phyloP scores from a whole-genome alignment of 2,888 invertebrate genomes.

The Romanomermis culicivorax region DNA sequence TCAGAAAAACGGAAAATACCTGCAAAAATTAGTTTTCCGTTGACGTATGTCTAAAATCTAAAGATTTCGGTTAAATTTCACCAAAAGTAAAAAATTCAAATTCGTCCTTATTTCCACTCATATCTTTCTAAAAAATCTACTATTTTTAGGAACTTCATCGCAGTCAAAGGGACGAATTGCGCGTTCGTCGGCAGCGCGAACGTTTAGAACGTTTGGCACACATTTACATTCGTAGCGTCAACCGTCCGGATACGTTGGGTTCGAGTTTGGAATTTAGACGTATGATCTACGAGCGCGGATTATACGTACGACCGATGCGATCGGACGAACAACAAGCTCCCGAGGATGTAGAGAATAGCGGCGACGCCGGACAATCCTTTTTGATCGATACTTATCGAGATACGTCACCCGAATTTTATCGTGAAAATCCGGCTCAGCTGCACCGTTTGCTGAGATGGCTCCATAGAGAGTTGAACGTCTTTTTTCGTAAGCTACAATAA shows the following conservation, averaged over 20 bases:
- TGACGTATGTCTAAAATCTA: too few relatives aligned
- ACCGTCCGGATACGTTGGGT: constrained; percentile 18
- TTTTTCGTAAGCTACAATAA: constrained; percentile 33
- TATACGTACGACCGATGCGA: constrained; percentile 48
- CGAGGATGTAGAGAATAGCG: not conserved
- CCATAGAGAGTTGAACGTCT: constrained; percentile 56
- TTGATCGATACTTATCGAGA: constrained; percentile 34
- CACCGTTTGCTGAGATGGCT: constrained; percentile 69
- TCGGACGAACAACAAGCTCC: not conserved
- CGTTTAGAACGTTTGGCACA: not conserved
- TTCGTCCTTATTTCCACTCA: too few relatives aligned
- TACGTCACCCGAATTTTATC: constrained; percentile 41
- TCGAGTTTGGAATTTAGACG: constrained; percentile 36
- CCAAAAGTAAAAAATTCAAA: too few relatives aligned
- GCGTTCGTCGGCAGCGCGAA: not conserved
- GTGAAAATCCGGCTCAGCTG: constrained; percentile 48
- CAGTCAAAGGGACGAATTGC: too few relatives aligned
- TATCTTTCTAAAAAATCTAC: too few relatives aligned
- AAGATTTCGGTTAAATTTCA: too few relatives aligned
- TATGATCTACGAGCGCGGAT: constrained; percentile 50
- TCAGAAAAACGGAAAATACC: too few relatives aligned
- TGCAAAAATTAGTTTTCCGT: too few relatives aligned
- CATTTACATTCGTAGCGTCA: not conserved
- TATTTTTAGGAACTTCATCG: too few relatives aligned
- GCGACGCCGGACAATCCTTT: not conserved